These are phyloP conservation scores for Himantopus leucocephalus DNA, from an alignment of 2,113 vertebrate genomes.

Conservation along the genomic window DNA sequence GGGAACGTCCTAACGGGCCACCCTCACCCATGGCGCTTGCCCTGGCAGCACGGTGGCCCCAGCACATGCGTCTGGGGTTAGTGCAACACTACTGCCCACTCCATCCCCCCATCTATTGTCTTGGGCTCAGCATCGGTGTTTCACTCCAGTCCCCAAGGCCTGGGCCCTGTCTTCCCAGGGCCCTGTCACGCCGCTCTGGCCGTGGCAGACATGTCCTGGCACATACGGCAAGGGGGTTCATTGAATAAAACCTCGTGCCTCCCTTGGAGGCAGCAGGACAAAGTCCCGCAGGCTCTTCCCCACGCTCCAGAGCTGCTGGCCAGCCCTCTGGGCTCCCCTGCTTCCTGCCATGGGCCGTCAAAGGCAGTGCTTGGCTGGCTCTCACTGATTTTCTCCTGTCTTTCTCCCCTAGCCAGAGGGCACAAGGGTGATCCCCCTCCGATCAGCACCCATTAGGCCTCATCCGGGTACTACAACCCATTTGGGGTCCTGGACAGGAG, in stretches of 20 bases:
- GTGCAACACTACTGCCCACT: not conserved
- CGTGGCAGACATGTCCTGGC: not conserved
- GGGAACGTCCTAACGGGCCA: not conserved
- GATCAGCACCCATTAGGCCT: not conserved
- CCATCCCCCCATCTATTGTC: not conserved
- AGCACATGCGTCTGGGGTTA: not conserved
- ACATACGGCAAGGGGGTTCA: not conserved
- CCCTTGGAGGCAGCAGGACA: not conserved
- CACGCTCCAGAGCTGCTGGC: not conserved
- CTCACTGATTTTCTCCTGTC: not conserved
- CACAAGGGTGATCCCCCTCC: not conserved
- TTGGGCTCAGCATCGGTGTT: not conserved
- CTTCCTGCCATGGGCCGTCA: rapidly evolving
- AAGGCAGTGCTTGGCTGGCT: not conserved
- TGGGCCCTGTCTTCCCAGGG: not conserved
- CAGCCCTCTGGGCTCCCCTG: not conserved
- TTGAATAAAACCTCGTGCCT: not conserved
- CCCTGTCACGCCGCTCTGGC: not conserved
- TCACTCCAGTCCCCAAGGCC: too few relatives aligned
- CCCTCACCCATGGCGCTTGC: rapidly evolving
- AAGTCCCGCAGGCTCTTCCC: not conserved
- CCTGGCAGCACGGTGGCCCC: not conserved
- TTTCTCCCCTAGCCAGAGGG: not conserved
- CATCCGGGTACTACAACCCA: not conserved
- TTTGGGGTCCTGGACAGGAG: too few relatives aligned